Conservation (phyloP, 2,797 vertebrate species). For the Glossophaga mutica region DNA sequence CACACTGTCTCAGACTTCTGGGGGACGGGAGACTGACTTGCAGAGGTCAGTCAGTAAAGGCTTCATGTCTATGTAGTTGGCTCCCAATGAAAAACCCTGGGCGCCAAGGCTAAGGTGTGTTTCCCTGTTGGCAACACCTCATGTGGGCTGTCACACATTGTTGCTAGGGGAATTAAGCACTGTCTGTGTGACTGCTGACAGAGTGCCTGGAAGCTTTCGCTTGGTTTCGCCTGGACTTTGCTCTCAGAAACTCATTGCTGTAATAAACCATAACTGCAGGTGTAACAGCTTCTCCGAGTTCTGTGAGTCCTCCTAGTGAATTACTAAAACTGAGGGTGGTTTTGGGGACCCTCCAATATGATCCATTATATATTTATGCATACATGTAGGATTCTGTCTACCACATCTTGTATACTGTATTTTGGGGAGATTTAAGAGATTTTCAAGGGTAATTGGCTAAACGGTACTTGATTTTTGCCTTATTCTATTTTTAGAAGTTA, state of each 20-base stretch:
- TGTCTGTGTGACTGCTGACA: background rate
- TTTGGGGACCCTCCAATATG: background rate
- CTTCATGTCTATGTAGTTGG: background rate
- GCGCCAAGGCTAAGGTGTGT: background rate
- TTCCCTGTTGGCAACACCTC: background rate
- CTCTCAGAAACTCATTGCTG: background rate
- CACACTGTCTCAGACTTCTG: background rate
- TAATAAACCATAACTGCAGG: background rate
- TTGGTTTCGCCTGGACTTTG: background rate
- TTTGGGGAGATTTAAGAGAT: background rate
- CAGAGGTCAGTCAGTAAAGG: background rate
- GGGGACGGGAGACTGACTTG: background rate
- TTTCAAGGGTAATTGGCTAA: background rate
- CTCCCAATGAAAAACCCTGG: background rate
- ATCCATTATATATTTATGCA: background rate
- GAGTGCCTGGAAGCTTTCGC: background rate
- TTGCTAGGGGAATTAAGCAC: background rate
- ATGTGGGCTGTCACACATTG: background rate
- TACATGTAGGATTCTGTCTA: background rate
- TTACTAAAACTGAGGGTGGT: background rate
- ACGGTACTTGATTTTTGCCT: conserved; percentile 14
- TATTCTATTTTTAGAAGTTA: conserved; percentile 57
- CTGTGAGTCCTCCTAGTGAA: background rate
- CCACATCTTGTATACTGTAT: background rate
- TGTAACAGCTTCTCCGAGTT: background rate